Conservation (phyloP, 2,113 vertebrate species). For the Nibea albiflora region DNA sequence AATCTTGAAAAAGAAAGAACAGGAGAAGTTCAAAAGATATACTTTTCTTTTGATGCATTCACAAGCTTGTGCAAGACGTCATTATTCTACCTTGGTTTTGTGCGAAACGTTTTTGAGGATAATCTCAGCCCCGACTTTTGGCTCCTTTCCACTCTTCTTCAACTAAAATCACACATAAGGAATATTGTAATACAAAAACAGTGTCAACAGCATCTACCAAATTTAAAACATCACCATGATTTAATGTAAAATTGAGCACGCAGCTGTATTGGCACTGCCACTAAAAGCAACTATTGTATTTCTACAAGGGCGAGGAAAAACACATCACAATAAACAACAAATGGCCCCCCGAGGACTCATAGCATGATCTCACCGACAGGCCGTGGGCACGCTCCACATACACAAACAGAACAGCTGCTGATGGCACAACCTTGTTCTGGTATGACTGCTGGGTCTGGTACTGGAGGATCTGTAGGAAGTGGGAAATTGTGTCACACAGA, state of each 20-base stretch:
- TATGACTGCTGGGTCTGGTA: slow-evolving; percentile 87
- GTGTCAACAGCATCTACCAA: neutral
- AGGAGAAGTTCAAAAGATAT: neutral
- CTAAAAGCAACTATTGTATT: slow-evolving; percentile 1
- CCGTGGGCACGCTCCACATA: slow-evolving; percentile 89
- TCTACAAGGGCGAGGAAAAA: neutral
- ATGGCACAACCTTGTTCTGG: slow-evolving; percentile 86
- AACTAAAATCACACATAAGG: slow-evolving; percentile 78
- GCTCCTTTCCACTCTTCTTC: slow-evolving; percentile 89
- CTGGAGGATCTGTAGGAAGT: slow-evolving; percentile 82
- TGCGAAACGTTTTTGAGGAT: slow-evolving; percentile 79
- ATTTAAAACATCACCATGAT: slow-evolving; percentile 14
- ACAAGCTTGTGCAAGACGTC: neutral
- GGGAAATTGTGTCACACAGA: slow-evolving; percentile 1
- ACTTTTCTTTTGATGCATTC: neutral
- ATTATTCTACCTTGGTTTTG: slow-evolving; percentile 88
- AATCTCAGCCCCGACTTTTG: slow-evolving; percentile 85
- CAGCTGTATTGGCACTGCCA: neutral
- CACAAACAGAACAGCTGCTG: slow-evolving; percentile 86
- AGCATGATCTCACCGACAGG: slow-evolving; percentile 85
- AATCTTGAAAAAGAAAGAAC: slow-evolving; percentile 71
- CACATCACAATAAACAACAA: slow-evolving; percentile 30
- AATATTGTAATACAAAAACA: neutral
- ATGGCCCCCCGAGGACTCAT: slow-evolving; percentile 3
- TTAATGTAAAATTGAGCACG: neutral